These are phyloP conservation scores for Dysdera silvatica DNA, from an alignment of 1,140 invertebrate species.

Conservation along the genomic window DNA sequence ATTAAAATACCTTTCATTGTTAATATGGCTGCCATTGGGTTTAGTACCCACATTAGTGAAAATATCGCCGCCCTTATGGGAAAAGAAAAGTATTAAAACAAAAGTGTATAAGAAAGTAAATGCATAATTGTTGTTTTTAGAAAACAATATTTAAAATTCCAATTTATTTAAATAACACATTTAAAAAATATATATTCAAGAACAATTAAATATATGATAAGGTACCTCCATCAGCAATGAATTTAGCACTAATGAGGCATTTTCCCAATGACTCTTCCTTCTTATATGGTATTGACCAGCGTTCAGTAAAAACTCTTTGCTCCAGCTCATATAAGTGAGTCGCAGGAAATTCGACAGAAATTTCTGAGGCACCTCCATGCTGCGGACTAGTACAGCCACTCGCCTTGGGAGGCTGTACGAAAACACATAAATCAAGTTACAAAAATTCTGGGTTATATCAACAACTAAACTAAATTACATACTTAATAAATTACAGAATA, in stretches of 20 bases:
- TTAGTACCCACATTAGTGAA: no score
- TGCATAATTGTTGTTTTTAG: neutral
- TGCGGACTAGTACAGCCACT: no score
- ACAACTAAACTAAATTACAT: no score
- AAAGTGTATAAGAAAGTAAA: neutral
- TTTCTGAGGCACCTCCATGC: no score
- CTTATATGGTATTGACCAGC: constrained; percentile 54
- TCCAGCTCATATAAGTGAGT: constrained; percentile 51
- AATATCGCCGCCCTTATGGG: no score
- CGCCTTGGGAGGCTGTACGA: no score
- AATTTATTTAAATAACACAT: neutral
- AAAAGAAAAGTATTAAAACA: no score
- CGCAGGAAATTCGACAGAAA: constrained; percentile 47
- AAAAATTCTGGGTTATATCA: no score
- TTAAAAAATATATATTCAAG: neutral
- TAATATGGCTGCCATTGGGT: no score
- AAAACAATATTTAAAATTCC: neutral
- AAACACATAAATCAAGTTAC: no score
- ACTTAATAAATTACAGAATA: no score
- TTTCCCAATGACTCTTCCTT: constrained; percentile 50
- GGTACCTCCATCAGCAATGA: constrained; percentile 22
- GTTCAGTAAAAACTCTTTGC: constrained; percentile 50
- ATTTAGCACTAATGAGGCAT: constrained; percentile 41
- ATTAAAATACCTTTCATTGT: no score
- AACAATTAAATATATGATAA: neutral